Percentiles rank a stretch among this genome's conserved stretches.
Evolutionary conservation across 2,888 invertebrate species (phyloP).

Genomic region (Bhutanitis thaidina): DNA sequence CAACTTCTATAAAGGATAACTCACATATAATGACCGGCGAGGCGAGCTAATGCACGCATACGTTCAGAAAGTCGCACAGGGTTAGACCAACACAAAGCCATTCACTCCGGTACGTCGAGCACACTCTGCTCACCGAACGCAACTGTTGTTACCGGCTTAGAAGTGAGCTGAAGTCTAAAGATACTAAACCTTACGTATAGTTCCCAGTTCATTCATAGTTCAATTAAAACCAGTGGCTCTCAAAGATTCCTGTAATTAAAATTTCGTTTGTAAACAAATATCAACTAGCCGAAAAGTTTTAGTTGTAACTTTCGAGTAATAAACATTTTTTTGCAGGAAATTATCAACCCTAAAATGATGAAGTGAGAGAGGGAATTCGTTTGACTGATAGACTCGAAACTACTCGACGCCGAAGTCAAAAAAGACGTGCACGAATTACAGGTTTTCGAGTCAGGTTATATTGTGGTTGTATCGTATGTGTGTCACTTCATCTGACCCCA

Average conservation of each 20-base stretch:
- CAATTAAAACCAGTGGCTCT: slow-evolving; percentile 5
- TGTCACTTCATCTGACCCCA: too few relatives aligned
- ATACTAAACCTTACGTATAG: background rate
- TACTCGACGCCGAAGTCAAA: too few relatives aligned
- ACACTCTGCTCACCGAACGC: background rate
- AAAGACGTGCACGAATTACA: too few relatives aligned
- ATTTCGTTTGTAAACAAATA: background rate
- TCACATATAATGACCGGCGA: background rate
- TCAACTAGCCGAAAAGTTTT: background rate
- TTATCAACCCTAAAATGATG: too few relatives aligned
- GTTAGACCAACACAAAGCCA: background rate
- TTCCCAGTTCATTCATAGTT: slow-evolving; percentile 10
- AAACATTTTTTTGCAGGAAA: too few relatives aligned
- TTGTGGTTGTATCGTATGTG: too few relatives aligned
- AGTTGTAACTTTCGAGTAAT: background rate
- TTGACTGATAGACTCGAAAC: too few relatives aligned
- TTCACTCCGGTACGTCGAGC: background rate
- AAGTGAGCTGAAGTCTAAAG: background rate
- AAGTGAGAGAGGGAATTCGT: too few relatives aligned
- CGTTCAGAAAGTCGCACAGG: background rate
- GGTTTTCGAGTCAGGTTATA: too few relatives aligned
- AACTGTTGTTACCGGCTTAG: slow-evolving; percentile 7
- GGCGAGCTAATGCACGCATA: background rate
- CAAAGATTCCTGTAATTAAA: background rate
- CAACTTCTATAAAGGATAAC: background rate